Evolutionary conservation across 2,888 invertebrate genomes (phyloP).

Genomic region (Scotopteryx bipunctaria): DNA sequence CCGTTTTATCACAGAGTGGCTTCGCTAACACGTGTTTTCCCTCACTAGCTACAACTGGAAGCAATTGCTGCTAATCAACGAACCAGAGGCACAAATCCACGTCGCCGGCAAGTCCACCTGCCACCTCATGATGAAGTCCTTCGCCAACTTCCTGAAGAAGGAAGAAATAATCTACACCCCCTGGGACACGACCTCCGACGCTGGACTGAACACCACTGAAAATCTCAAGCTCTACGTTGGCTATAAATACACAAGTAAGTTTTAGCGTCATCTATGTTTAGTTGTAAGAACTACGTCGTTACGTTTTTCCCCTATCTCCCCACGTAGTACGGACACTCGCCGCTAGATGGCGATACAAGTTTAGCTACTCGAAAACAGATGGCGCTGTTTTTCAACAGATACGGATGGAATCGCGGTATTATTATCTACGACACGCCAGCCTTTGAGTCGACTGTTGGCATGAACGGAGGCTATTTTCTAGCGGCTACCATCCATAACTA

Average conservation of each 20-base stretch:
- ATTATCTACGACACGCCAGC: constrained; percentile 90
- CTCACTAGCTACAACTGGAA: constrained; percentile 86
- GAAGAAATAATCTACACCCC: constrained; percentile 77
- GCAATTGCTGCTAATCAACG: constrained; percentile 88
- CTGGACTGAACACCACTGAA: constrained; percentile 82
- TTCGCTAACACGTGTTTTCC: constrained; percentile 68
- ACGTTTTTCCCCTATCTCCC: neutral
- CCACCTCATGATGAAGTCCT: constrained; percentile 88
- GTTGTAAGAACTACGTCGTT: neutral
- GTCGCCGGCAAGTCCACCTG: constrained; percentile 89
- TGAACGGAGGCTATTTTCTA: constrained; percentile 89
- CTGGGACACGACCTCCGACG: constrained; percentile 85
- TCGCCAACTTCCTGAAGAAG: constrained; percentile 83
- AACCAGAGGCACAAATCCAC: constrained; percentile 86
- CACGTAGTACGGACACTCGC: constrained; percentile 21
- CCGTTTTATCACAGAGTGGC: constrained; percentile 60
- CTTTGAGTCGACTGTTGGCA: constrained; percentile 86
- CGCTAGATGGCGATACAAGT: constrained; percentile 39
- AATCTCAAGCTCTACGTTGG: constrained; percentile 86
- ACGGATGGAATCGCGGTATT: constrained; percentile 88
- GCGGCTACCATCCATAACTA: constrained; percentile 88
- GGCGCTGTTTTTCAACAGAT: constrained; percentile 75
- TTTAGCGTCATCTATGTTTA: constrained; percentile 38
- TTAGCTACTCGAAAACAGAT: constrained; percentile 50
- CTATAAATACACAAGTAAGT: constrained; percentile 88